These are phyloP conservation scores for Vesta saturnalis DNA, from an alignment of 2,888 invertebrate species.

Conservation along the genomic window DNA sequence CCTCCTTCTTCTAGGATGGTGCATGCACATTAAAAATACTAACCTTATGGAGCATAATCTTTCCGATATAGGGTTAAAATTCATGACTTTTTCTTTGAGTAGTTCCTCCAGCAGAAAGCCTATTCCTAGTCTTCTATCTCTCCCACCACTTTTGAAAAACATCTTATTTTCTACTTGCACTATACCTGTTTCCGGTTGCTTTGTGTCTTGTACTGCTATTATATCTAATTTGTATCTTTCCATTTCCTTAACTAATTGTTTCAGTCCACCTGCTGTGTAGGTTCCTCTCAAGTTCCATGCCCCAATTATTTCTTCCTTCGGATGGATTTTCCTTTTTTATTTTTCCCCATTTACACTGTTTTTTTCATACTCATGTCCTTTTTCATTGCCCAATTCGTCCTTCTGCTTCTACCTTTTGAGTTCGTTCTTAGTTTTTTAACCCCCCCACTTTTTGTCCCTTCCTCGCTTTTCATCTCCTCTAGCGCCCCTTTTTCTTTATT, in stretches of 20 bases:
- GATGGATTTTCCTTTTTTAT: no score
- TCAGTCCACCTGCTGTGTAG: not conserved
- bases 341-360: no score
- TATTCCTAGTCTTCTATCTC: slow-evolving; percentile 9
- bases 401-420: not conserved
- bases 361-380: not conserved
- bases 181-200: not conserved
- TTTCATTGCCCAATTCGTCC: not conserved
- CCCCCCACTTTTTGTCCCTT: not conserved
- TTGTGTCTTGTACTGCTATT: slow-evolving; percentile 14
- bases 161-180: not conserved
- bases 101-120: not conserved
- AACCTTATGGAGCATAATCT: no score
- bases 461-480: no score
- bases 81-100: not conserved
- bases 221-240: slow-evolving; percentile 5
- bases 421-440: not conserved
- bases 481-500: no score
- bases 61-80: not conserved
- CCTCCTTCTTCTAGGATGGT: no score
- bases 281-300: no score
- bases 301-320: no score
- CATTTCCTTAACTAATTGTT: not conserved
- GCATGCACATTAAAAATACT: no score
- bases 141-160: slow-evolving; percentile 15